Evolutionary conservation across 2,797 vertebrate species (phyloP), one percentile per base, ranked within the genome.

Genomic region (Myotis vivesi): DNA sequence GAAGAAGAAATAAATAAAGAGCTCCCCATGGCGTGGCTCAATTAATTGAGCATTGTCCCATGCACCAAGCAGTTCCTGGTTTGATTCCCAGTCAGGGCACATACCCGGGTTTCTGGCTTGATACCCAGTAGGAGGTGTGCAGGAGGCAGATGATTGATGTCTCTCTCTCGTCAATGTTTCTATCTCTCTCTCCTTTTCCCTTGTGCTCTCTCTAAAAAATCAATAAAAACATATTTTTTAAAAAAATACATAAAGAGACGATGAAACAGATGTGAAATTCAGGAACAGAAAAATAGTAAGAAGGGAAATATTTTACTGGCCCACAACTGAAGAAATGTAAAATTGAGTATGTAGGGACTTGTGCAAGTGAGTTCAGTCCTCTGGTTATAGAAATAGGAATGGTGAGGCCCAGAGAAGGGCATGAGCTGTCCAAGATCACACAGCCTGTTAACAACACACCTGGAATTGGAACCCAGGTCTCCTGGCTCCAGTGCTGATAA

Each of bases 1-100:
- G 41, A 91, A 93, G 84, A 62, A 94, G 66, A 91, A 91, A 75
- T 30, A 91, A 91, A 89, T 33, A 85, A 28, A 84, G 46, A 87
- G 59, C 12, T 30, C 59, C 12, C 59, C 59, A 15, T 62, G 12
- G 11, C 3, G 59, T 62, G 59, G 59, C 28, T 62, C 28, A 62
- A 28, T 62, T 62, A 62, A 28, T 62, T 62, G 59, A 62, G 12
- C 59, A 62, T 15, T 62, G 25, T 62, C 59, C 57, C 25, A 62
- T 62, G 59, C 28, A 30, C 59, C 59, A 30, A 62, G 59, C 6
- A 28, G 28, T 62, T 62, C 5, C 12, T 62, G 28, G 59, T 62
- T 62, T 28, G 12, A 62, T 62, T 62, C 59, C 59, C 59, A 30
- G 59, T 30, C 28, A 15, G 12, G 28, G 59, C 12, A 62, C 59